These are phyloP conservation scores for Hydropsyche tenuis DNA, from an alignment of 1,140 invertebrate genomes.

Conservation along the genomic window DNA sequence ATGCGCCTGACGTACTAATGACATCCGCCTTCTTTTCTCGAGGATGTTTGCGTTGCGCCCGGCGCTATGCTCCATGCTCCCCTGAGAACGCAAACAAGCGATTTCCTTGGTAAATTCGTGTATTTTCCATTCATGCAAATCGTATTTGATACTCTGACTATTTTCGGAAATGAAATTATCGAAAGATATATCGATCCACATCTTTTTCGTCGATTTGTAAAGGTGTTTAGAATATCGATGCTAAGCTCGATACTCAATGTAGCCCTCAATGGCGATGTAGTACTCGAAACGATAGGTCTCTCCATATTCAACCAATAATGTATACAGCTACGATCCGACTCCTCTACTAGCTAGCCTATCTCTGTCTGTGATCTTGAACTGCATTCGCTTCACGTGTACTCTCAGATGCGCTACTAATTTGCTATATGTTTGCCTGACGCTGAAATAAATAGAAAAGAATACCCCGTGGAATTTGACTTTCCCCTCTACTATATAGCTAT, in stretches of 20 bases:
- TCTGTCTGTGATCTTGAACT: constrained; percentile 41
- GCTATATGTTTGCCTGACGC: constrained; percentile 7
- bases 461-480: constrained; percentile 5
- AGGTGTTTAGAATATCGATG: background rate
- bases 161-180: background rate
- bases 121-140: constrained; percentile 17
- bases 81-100: constrained; percentile 43
- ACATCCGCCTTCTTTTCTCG: constrained; percentile 47
- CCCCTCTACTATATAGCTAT: background rate
- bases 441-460: constrained; percentile 31
- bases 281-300: constrained; percentile 27
- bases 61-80: constrained; percentile 20
- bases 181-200: background rate
- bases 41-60: constrained; percentile 39
- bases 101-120: constrained; percentile 33
- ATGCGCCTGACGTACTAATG: constrained; percentile 44
- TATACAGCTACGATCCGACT: constrained; percentile 8
- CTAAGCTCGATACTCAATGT: background rate
- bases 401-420: constrained; percentile 32
- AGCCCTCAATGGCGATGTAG: background rate
- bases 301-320: background rate
- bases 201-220: background rate
- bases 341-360: constrained; percentile 28
- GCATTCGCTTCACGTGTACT: background rate
- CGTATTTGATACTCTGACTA: background rate